phyloP scores from a whole-genome alignment of 2,113 vertebrate species.

The Protomyctophum bolini region DNA sequence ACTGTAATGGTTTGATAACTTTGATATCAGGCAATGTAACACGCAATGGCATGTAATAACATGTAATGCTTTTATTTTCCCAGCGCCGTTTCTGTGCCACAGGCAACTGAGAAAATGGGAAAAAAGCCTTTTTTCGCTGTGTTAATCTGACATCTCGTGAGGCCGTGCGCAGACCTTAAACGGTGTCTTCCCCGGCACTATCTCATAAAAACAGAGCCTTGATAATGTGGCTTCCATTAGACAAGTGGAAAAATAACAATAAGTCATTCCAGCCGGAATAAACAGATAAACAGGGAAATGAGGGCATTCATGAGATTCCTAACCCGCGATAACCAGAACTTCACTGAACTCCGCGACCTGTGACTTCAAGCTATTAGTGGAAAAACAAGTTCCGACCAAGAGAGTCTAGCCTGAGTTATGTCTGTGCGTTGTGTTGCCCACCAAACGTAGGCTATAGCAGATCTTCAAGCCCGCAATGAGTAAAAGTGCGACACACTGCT shows the following conservation, averaged over 20 bases:
- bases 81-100: conserved; percentile 22
- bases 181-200: conserved; percentile 59
- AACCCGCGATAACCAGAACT: conserved; percentile 40
- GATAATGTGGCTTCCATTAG: conserved; percentile 56
- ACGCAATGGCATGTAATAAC: conserved; percentile 30
- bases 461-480: too few relatives aligned
- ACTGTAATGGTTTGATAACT: conserved; percentile 56
- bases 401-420: conserved; percentile 35
- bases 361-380: conserved; percentile 40
- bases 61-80: conserved; percentile 52
- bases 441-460: neutral
- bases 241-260: conserved; percentile 53
- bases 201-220: conserved; percentile 65
- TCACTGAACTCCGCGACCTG: conserved; percentile 26
- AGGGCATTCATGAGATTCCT: conserved; percentile 55
- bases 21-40: conserved; percentile 40
- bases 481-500: too few relatives aligned
- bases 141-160: conserved; percentile 69
- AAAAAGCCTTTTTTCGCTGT: conserved; percentile 28
- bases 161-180: conserved; percentile 55
- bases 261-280: conserved; percentile 53
- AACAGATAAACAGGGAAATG: conserved; percentile 66
- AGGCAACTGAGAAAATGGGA: neutral
- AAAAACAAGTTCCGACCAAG: conserved; percentile 57
- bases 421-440: neutral